These are phyloP conservation scores for Trichonephila inaurata DNA, from an alignment of 1,140 invertebrate species.

Conservation along the genomic window DNA sequence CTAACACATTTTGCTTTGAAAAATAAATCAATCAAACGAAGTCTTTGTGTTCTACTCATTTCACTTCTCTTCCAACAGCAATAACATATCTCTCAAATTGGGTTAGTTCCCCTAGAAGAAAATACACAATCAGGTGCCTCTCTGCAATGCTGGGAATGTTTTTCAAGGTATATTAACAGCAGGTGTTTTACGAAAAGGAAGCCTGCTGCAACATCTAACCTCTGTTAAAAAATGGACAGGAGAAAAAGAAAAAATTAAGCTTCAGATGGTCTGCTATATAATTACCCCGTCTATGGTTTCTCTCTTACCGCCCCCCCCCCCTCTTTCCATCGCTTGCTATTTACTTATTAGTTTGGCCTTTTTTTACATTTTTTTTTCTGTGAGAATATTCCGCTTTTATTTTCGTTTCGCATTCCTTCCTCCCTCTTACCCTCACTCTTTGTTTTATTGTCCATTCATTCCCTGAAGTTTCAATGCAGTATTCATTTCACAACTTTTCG, in stretches of 20 bases:
- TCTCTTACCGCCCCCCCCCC: not conserved
- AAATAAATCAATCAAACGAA: not conserved
- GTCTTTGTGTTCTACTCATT: not conserved
- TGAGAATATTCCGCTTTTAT: not conserved
- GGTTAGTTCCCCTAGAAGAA: not conserved
- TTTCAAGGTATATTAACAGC: slow-evolving; percentile 26
- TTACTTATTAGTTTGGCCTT: slow-evolving; percentile 14
- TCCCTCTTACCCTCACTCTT: not conserved
- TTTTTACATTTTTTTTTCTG: slow-evolving; percentile 11
- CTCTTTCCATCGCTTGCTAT: not conserved
- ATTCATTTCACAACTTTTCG: too few species aligned
- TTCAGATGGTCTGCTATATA: slow-evolving; percentile 29
- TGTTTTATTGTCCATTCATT: not conserved
- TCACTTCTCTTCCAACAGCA: not conserved
- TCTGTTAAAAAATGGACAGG: slow-evolving; percentile 34
- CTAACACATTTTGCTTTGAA: too few species aligned
- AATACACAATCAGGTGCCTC: not conserved
- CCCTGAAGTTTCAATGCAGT: not conserved
- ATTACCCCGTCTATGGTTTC: slow-evolving; percentile 44
- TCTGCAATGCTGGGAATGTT: slow-evolving; percentile 46
- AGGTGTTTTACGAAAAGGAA: slow-evolving; percentile 36
- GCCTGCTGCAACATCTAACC: slow-evolving; percentile 49
- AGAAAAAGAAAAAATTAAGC: not conserved
- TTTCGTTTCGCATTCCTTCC: not conserved
- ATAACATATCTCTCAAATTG: not conserved